Percentiles rank a stretch among this genome's conserved stretches.
Evolutionary conservation across 2,113 vertebrate species (phyloP).

Genomic region (Campylomormyrus tamandua): DNA sequence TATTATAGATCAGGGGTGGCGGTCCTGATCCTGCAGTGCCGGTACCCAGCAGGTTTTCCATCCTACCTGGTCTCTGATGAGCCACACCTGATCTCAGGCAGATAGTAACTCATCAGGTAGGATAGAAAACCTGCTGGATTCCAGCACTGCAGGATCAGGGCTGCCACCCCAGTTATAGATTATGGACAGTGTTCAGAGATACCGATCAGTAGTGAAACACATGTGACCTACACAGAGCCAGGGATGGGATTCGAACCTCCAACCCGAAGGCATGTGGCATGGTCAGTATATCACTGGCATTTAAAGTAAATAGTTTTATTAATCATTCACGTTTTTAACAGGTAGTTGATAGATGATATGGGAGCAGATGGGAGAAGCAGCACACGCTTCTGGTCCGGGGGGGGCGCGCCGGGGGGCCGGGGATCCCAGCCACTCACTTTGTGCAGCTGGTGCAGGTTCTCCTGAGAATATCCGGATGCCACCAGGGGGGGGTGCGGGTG

Average conservation of each 20-base stretch:
- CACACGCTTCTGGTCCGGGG: background rate
- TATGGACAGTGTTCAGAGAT: background rate
- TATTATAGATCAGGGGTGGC: background rate
- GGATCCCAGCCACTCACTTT: constrained; percentile 65
- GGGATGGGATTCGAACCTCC: background rate
- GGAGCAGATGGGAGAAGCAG: background rate
- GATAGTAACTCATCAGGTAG: background rate
- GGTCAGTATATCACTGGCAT: background rate
- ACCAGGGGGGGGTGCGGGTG: constrained; percentile 70
- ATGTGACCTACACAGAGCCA: background rate
- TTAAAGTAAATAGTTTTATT: background rate
- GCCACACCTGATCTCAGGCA: background rate
- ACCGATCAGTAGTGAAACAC: background rate
- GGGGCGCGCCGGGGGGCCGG: background rate
- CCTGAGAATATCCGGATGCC: constrained; percentile 74
- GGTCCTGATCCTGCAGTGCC: background rate
- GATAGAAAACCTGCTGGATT: background rate
- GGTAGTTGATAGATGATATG: background rate
- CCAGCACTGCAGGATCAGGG: background rate
- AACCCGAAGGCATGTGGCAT: background rate
- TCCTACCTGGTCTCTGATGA: background rate
- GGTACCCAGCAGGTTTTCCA: background rate
- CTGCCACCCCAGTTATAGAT: background rate
- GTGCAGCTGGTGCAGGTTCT: constrained; percentile 81
- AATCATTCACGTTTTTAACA: background rate